phyloP scores from a whole-genome alignment of 2,113 vertebrate genomes.

The Muntiacus reevesi region DNA sequence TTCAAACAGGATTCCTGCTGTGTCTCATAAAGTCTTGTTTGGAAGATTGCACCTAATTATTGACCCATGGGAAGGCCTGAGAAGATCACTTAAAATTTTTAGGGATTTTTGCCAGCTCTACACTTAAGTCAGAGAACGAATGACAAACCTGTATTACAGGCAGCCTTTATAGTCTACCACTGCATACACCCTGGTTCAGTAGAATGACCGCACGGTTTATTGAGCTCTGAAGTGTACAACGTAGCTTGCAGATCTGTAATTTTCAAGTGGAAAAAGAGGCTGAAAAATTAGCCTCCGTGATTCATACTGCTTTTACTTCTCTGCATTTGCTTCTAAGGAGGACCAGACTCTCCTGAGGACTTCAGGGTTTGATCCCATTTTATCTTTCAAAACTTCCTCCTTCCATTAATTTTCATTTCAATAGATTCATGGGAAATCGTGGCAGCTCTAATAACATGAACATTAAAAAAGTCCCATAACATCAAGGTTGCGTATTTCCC shows the following conservation, averaged over 20 bases:
- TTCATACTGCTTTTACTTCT: not conserved
- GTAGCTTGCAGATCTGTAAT: not conserved
- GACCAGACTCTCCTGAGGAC: not conserved
- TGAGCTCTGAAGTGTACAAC: not conserved
- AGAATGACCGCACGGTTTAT: not conserved
- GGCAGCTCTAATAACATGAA: conserved; percentile 71
- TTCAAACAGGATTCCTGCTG: not conserved
- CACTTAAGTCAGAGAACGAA: not conserved
- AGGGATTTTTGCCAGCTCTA: not conserved
- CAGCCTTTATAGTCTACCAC: not conserved
- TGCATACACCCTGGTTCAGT: not conserved
- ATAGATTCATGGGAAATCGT: conserved; percentile 46
- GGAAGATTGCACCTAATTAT: not conserved
- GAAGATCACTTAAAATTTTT: not conserved
- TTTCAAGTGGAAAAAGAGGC: not conserved
- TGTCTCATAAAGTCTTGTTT: not conserved
- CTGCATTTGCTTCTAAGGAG: not conserved
- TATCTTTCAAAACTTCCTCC: conserved; percentile 63
- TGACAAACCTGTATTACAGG: not conserved
- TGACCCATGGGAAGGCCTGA: not conserved
- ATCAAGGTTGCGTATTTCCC: conserved; percentile 73
- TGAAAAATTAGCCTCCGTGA: not conserved
- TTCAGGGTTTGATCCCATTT: conserved; percentile 59
- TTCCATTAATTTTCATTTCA: conserved; percentile 75
- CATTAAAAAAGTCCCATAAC: conserved; percentile 70